Conservation (phyloP, 2,797 vertebrate species). For the Typhlichthys eigenmanni region DNA sequence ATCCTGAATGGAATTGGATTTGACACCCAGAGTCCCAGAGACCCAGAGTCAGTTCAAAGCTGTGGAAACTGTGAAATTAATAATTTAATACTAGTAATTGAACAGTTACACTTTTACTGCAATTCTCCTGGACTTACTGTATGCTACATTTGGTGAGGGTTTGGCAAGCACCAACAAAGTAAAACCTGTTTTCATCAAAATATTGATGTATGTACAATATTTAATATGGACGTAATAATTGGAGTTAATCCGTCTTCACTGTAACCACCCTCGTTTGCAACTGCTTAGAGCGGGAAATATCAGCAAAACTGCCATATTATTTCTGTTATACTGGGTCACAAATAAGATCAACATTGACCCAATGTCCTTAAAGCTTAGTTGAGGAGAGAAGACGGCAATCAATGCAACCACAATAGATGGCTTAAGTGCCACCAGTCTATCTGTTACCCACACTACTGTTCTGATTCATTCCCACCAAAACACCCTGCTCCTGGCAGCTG, state of each 20-base stretch:
- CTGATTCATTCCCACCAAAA: constrained; percentile 62
- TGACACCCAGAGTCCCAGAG: not conserved
- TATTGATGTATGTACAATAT: too few relatives aligned
- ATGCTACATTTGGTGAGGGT: too few relatives aligned
- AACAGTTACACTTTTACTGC: too few relatives aligned
- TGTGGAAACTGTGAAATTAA: not conserved
- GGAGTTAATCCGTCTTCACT: too few relatives aligned
- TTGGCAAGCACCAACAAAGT: too few relatives aligned
- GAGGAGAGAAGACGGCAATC: constrained; percentile 55
- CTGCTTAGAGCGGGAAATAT: constrained; percentile 37
- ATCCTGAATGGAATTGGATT: not conserved
- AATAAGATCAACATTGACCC: constrained; percentile 70
- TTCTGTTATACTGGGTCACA: constrained; percentile 52
- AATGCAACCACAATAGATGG: constrained; percentile 48
- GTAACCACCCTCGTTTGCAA: too few relatives aligned
- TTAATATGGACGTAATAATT: too few relatives aligned
- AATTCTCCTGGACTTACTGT: too few relatives aligned
- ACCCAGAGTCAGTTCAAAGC: too few relatives aligned
- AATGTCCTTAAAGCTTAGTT: constrained; percentile 42
- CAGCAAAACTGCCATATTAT: constrained; percentile 28
- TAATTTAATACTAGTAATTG: constrained; percentile 3
- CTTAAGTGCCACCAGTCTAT: constrained; percentile 43
- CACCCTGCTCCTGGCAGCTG: constrained; percentile 51
- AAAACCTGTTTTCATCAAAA: too few relatives aligned
- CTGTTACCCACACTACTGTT: constrained; percentile 29